These are phyloP conservation scores for Lasioglossum albipes DNA, from an alignment of 1,140 invertebrate species.

Conservation along the genomic window DNA sequence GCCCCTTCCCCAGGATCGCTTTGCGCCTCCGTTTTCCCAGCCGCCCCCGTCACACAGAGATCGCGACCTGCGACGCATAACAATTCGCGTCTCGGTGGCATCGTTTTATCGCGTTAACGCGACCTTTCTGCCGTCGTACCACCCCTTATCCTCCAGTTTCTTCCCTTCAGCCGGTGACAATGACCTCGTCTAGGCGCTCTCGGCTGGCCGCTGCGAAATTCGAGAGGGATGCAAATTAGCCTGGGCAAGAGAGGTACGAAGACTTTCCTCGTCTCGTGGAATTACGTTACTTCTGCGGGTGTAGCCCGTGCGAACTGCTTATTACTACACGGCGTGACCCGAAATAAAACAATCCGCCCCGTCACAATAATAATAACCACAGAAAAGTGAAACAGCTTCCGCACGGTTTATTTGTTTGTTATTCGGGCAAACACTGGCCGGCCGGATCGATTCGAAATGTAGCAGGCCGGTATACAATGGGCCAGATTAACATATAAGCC, in stretches of 20 bases:
- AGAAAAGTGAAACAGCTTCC: too few species aligned
- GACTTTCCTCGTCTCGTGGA: not conserved
- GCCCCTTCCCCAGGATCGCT: conserved; percentile 29
- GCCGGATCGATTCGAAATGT: too few species aligned
- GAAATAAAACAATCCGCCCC: too few species aligned
- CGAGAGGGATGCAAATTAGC: conserved; percentile 10
- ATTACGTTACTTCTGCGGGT: not conserved
- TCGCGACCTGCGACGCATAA: conserved; percentile 54
- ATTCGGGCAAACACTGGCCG: too few species aligned
- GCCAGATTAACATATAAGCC: too few species aligned
- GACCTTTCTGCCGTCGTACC: conserved; percentile 13
- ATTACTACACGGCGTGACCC: not conserved
- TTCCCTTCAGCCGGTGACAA: conserved; percentile 23
- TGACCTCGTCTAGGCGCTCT: not conserved
- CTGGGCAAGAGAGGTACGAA: not conserved
- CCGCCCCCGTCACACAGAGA: conserved; percentile 22
- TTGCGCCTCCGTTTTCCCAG: conserved; percentile 33
- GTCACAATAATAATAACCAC: too few species aligned
- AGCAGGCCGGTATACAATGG: too few species aligned
- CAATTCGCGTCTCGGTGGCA: conserved; percentile 51
- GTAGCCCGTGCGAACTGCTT: not conserved
- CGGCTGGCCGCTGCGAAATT: conserved; percentile 6
- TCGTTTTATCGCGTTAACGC: conserved; percentile 58
- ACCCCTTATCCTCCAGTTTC: not conserved
- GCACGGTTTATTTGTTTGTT: too few species aligned